Base-by-base conservation (phyloP, 2,113 vertebrate species). In the Lepidothrix coronata region DNA sequence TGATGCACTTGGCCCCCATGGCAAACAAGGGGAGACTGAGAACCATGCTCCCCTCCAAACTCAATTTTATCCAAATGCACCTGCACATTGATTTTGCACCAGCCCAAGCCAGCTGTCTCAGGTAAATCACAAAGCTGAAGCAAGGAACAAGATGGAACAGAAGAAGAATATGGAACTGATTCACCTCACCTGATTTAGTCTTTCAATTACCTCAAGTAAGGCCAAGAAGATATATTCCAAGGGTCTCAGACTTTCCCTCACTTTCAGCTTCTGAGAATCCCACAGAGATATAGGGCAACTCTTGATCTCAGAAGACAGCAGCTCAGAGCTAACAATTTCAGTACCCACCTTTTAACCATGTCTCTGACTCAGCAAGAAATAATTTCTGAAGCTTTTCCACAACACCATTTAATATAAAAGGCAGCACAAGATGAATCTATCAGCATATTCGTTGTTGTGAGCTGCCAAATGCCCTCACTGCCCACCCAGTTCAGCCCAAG, bases 211-310 rank as follows among this genome's bases (percentile, higher is more conserved):
- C 44, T 71, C 43, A 51, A 23, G 23, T 20, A 48, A 25, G 27
- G 43, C 35, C 24, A 95, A 58, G 8, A 51, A 85, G 61, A 62
- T 28, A 12, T 0, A 44, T 23, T 11, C 30, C 22, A 85, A 5
- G n/a, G 16, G 14, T 57, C 33, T n/a, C 24, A 12, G 1, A 11
- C 14, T 28, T 44, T 68, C 24, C 41, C 37, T 82, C 31, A 15
- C 13, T 58, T 13, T 59, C 55, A 59, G 55, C 35, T 63, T 61
- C 80, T 62, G 27, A 35, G 33, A 78, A 83, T 44, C 23, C 46
- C 43, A 12, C 3, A 19, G 31, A 57, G 35, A 28, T 12, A 4
- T 0, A n/a, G 2, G 1, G 30, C 39, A 81, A 74, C 22, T 17
- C 33, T 72, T 72, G 54, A 55, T 54, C 22, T 27, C 30, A n/a